Evolutionary conservation across 2,113 vertebrate species (phyloP).

Genomic region (Antechinus flavipes): DNA sequence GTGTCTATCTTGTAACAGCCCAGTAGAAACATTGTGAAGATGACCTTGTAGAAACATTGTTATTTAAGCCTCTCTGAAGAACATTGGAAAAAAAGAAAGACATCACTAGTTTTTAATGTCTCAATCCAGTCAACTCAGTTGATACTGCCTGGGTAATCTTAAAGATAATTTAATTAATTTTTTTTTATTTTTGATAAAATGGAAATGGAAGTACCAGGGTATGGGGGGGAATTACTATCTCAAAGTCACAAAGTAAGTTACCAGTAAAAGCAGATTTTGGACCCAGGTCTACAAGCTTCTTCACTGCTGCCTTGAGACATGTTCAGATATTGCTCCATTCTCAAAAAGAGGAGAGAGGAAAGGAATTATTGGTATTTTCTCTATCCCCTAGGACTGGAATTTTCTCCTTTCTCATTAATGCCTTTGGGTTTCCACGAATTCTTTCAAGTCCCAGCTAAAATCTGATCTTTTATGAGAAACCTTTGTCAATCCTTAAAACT

Average conservation of each 20-base stretch:
- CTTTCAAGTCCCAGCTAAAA: neutral
- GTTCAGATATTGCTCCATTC: neutral
- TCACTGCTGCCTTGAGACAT: neutral
- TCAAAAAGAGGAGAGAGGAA: neutral
- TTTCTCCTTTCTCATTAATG: neutral
- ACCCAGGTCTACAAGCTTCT: neutral
- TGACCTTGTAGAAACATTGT: slow-evolving; percentile 53
- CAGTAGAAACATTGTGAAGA: slow-evolving; percentile 49
- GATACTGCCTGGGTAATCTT: neutral
- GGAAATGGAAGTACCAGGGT: neutral
- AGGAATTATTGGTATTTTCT: neutral
- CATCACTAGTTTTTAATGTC: slow-evolving; percentile 15
- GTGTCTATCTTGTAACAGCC: slow-evolving; percentile 50
- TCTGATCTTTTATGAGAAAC: neutral
- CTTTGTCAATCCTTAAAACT: neutral
- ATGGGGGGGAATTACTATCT: neutral
- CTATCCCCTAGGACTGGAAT: neutral
- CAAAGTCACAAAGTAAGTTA: neutral
- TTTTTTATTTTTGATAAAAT: neutral
- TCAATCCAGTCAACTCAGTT: neutral
- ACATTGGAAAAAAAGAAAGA: slow-evolving; percentile 49
- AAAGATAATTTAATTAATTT: neutral
- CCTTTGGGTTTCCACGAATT: neutral
- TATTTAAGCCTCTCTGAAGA: slow-evolving; percentile 59
- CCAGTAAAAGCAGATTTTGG: neutral